phyloP scores from a whole-genome alignment of 2,113 vertebrate species.

The Phodopus roborovskii region DNA sequence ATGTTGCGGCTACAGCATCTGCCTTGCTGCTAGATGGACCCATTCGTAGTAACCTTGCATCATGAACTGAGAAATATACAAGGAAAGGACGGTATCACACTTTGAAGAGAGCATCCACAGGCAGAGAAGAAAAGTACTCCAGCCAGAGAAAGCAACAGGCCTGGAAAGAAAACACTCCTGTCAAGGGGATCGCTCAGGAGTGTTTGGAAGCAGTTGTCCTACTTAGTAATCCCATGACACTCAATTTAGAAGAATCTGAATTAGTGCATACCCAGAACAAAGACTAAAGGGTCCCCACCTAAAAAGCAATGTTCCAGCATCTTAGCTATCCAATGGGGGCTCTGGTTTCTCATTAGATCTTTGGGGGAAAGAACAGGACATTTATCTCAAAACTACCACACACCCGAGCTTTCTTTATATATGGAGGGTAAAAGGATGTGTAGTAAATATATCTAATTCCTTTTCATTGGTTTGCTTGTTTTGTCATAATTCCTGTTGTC shows the following conservation, averaged over 20 bases:
- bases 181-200: not conserved
- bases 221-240: not conserved
- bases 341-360: not conserved
- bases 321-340: not conserved
- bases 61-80: not conserved
- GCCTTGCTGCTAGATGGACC: not conserved
- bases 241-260: not conserved
- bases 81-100: not conserved
- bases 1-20: not conserved
- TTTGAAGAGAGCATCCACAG: not conserved
- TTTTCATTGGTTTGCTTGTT: not conserved
- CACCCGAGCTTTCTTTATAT: not conserved
- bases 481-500: not conserved
- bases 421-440: not conserved
- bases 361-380: not conserved
- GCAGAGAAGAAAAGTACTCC: not conserved
- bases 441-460: not conserved
- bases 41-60: not conserved
- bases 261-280: not conserved
- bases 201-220: not conserved
- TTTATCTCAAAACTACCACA: not conserved
- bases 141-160: not conserved
- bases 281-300: not conserved
- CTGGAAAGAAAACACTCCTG: not conserved
- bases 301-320: not conserved